Evolutionary conservation across 1,140 invertebrate genomes (phyloP), one percentile per base, ranked within the genome.

Genomic region (Macrocentrus cingulum): DNA sequence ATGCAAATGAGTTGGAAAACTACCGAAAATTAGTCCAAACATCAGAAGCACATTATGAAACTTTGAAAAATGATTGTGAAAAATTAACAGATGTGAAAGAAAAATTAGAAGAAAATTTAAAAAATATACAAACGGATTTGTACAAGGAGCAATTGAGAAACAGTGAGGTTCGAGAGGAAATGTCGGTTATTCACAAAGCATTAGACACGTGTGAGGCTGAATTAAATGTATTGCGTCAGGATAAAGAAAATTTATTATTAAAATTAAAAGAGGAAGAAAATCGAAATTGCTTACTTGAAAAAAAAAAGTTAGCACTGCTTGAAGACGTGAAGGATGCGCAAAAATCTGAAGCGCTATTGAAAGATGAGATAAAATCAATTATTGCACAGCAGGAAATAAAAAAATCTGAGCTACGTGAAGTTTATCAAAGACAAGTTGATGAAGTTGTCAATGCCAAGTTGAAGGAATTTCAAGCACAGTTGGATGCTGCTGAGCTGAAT

Each of bases 371-470:
- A 0, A 82, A 83, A 56, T 70, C 68, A 22, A 69, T 81, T 15
- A 80, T 77, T 50, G 82, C 81, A 59, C 77, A 87, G 45, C 66
- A 89, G 8, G 88, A 91, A 42, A 75, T 83, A 5, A 85, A 85
- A 51, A 87, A 87, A 63, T 75, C 79, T 6, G 87, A 90, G 57
- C 71, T 91, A 7, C 85, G 88, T 66, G 81, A 83, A 16, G 85
- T 89, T 65, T 92, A 91, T 66, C 90, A 92, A 68, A 86, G 87
- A 55, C 90, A 92, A 76, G 77, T 92, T 22, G 89, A 92, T 55
- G 82, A 85, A 39, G 87, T 90, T 1, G 89, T 92, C 2, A 80
- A 85, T 56, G 82, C 82, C 13, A 92, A 92, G 72, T 70, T 91
- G 48, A 83, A 85, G 63, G 89, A 92, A 72, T 91, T 91, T 68